Percentiles rank a stretch among this genome's conserved stretches.
phyloP scores from a whole-genome alignment of 1,140 invertebrate genomes.

The Procambarus virginalis region DNA sequence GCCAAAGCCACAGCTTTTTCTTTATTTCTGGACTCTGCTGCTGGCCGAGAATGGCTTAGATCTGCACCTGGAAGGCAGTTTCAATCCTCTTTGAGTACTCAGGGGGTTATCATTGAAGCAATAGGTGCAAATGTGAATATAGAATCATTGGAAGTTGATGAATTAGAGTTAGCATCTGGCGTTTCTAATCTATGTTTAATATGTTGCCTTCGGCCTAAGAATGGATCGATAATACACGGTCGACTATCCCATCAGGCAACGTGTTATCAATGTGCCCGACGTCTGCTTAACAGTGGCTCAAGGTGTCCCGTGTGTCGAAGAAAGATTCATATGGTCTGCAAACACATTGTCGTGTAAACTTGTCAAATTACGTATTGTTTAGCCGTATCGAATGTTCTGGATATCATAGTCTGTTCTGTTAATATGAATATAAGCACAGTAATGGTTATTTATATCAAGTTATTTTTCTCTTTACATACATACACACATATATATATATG shows the following conservation, averaged over 20 bases:
- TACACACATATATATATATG: too few species aligned
- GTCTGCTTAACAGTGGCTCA: conserved; percentile 46
- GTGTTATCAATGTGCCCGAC: conserved; percentile 63
- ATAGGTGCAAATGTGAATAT: neutral
- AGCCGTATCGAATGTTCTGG: too few species aligned
- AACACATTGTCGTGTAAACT: conserved; percentile 39
- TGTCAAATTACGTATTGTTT: too few species aligned
- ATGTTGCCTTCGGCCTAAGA: conserved; percentile 61
- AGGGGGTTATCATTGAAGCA: neutral
- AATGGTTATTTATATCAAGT: too few species aligned
- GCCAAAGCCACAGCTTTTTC: conserved; percentile 16
- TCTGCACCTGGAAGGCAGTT: conserved; percentile 28
- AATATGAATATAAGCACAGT: too few species aligned
- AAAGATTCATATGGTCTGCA: conserved; percentile 67
- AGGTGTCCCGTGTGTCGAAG: conserved; percentile 62
- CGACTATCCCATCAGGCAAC: conserved; percentile 64
- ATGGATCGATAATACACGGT: conserved; percentile 66
- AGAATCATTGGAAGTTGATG: neutral
- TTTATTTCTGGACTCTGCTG: neutral
- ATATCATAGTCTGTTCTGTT: too few species aligned
- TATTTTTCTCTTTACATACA: too few species aligned
- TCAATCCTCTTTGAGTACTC: neutral
- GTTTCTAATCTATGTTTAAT: conserved; percentile 46
- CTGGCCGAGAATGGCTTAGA: conserved; percentile 33
- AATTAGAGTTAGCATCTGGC: neutral